These are phyloP conservation scores for Malurus alboscapulatus DNA, from an alignment of 2,113 vertebrate genomes.

Conservation along the genomic window DNA sequence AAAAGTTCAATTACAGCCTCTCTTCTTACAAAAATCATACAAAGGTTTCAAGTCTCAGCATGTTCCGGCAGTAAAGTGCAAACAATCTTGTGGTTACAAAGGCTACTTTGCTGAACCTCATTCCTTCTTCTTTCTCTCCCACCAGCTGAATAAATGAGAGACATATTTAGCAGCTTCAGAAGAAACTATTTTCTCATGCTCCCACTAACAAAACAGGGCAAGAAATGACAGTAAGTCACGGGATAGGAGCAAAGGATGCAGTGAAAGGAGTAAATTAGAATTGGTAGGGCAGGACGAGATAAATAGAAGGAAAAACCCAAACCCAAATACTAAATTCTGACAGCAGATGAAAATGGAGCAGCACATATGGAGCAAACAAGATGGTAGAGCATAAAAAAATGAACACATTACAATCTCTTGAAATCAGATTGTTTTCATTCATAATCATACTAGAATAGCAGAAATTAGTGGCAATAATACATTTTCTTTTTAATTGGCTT, in stretches of 20 bases:
- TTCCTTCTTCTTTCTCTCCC: constrained; percentile 44
- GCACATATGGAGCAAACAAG: not conserved
- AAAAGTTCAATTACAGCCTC: constrained; percentile 55
- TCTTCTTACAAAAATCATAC: constrained; percentile 52
- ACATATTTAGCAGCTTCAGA: constrained; percentile 53
- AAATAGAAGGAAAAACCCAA: not conserved
- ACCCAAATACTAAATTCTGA: not conserved
- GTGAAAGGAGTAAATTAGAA: constrained; percentile 9
- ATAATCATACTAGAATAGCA: not conserved
- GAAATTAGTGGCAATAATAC: not conserved
- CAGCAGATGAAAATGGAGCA: not conserved
- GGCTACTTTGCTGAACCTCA: constrained; percentile 57
- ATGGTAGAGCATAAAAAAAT: not conserved
- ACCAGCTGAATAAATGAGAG: constrained; percentile 61
- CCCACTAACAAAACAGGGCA: constrained; percentile 40
- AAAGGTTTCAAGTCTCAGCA: constrained; percentile 48
- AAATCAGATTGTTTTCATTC: not conserved
- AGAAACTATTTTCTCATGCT: constrained; percentile 63
- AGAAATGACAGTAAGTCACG: constrained; percentile 40
- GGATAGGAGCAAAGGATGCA: constrained; percentile 11
- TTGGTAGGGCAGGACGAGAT: not conserved
- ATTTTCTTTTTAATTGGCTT: not conserved
- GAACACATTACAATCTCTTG: not conserved
- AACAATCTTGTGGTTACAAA: constrained; percentile 54
- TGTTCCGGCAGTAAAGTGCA: constrained; percentile 46